These are phyloP conservation scores for Cantharis lateralis DNA, from an alignment of 2,888 invertebrate genomes.

Conservation along the genomic window DNA sequence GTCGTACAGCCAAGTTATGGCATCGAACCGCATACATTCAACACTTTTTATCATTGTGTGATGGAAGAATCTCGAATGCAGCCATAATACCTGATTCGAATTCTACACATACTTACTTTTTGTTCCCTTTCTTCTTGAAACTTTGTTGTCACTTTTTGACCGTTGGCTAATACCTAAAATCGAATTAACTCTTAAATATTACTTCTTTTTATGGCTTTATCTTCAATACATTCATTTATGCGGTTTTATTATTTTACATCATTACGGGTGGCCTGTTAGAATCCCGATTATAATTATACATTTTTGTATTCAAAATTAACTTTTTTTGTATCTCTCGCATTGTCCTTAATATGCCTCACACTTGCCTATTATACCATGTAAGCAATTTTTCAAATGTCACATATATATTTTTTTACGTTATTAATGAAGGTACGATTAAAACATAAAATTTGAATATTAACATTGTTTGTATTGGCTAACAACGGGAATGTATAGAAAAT, in stretches of 20 bases:
- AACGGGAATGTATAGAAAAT: neutral
- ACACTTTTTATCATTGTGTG: constrained; percentile 25
- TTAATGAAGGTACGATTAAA: neutral
- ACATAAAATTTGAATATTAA: neutral
- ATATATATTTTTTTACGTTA: neutral
- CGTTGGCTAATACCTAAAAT: constrained; percentile 17
- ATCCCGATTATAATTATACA: neutral
- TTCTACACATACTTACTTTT: constrained; percentile 25
- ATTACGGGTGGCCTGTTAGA: neutral
- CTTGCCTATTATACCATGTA: neutral
- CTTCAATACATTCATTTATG: neutral
- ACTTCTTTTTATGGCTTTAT: neutral
- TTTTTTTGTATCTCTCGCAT: neutral
- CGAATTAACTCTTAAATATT: constrained; percentile 3
- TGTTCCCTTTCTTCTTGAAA: constrained; percentile 15
- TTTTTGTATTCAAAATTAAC: neutral
- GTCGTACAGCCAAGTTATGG: constrained; percentile 36
- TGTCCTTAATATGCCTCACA: too few species aligned
- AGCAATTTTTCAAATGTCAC: neutral
- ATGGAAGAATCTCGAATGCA: constrained; percentile 27
- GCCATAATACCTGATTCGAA: constrained; percentile 25
- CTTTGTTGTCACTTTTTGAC: constrained; percentile 20
- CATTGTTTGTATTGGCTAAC: neutral
- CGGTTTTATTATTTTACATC: neutral
- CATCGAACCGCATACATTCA: constrained; percentile 28